Evolutionary conservation across 2,888 invertebrate species (phyloP).

Genomic region (Epinotia ramella): DNA sequence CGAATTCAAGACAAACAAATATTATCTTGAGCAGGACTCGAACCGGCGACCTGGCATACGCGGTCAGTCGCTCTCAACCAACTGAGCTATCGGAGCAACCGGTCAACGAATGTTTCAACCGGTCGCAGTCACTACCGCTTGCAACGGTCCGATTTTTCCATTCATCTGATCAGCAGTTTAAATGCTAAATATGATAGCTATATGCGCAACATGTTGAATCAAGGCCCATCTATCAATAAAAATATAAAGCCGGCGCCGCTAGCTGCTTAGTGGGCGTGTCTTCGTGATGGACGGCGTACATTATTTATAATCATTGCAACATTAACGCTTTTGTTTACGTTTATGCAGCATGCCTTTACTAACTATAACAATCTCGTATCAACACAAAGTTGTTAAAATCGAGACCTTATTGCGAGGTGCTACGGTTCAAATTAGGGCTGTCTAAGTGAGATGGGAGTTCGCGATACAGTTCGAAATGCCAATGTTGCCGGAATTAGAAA

Average conservation of each 20-base stretch:
- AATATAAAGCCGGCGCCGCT: not conserved
- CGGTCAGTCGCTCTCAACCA: too few species aligned
- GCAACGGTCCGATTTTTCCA: not conserved
- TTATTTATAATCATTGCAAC: conserved; percentile 11
- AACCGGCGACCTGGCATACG: too few species aligned
- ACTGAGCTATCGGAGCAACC: too few species aligned
- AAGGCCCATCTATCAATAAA: not conserved
- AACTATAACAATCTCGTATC: conserved; percentile 13
- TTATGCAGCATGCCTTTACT: conserved; percentile 31
- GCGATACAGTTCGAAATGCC: conserved; percentile 6
- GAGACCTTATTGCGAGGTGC: not conserved
- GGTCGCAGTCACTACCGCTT: not conserved
- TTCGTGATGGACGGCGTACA: conserved; percentile 1
- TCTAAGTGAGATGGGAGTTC: not conserved
- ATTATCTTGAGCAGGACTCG: too few species aligned
- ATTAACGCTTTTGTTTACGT: conserved; percentile 28
- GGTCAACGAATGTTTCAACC: too few species aligned
- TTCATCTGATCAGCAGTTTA: not conserved
- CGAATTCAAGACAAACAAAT: too few species aligned
- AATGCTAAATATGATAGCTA: too few species aligned
- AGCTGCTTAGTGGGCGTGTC: conserved; percentile 8
- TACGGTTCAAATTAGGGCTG: not conserved
- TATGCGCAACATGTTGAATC: not conserved
- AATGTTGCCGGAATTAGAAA: conserved; percentile 37
- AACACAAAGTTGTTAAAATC: not conserved